Percentiles rank a stretch among this genome's conserved stretches.
Conservation (phyloP, 2,113 vertebrate genomes). For the Calidris pygmaea region DNA sequence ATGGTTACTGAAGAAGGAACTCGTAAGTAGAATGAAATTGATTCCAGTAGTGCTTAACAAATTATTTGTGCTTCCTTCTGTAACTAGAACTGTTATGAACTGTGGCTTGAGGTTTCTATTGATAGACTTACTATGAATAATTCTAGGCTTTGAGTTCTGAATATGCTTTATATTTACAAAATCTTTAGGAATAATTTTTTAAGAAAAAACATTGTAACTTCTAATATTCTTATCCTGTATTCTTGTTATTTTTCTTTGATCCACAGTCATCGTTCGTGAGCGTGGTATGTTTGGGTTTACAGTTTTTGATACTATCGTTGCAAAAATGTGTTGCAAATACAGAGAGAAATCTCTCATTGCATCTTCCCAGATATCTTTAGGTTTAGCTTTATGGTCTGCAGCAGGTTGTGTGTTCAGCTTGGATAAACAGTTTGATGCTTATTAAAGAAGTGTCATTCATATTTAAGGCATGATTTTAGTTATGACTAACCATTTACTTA, state of each 20-base stretch:
- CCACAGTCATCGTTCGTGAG: constrained; percentile 98
- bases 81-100: neutral
- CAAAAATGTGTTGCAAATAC: constrained; percentile 61
- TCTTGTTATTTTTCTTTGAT: constrained; percentile 75
- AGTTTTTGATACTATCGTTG: constrained; percentile 59
- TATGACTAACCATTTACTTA: constrained; percentile 58
- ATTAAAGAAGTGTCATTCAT: constrained; percentile 57
- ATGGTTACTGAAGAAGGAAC: constrained; percentile 99
- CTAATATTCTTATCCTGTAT: constrained; percentile 86
- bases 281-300: constrained; percentile 87
- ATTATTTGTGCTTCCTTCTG: constrained; percentile 7
- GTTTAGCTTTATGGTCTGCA: constrained; percentile 66
- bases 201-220: constrained; percentile 60
- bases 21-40: constrained; percentile 82
- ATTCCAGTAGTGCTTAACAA: constrained; percentile 26
- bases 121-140: neutral
- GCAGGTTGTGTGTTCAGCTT: constrained; percentile 69
- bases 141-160: neutral
- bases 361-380: constrained; percentile 41
- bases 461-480: constrained; percentile 69
- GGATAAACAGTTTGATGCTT: constrained; percentile 62
- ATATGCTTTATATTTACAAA: constrained; percentile 5
- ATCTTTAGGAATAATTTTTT: constrained; percentile 45
- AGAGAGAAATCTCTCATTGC: constrained; percentile 66
- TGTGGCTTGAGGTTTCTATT: neutral